Base-by-base conservation (phyloP, 2,888 invertebrate genomes). In the Hydrotaea diabolus region DNA sequence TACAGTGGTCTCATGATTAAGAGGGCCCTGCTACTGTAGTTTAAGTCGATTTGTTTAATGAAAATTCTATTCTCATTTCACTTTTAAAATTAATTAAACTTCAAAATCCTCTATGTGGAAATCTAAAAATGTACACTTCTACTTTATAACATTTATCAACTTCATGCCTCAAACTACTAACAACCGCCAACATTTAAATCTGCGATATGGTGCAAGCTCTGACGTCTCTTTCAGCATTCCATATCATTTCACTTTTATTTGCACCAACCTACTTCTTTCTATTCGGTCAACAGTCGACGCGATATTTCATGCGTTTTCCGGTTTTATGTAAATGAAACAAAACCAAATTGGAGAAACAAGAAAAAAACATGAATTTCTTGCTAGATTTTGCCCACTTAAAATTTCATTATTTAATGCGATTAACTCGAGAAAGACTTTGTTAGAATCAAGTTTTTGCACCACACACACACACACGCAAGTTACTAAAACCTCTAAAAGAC, bases 301-400 rank as follows among this genome's bases (percentile, higher is more conserved):
- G 9, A 39, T 71, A 72, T 69, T 69, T 77, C 21, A 62, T 9
- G 46, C 64, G 11, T 5, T 72, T 78, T 73, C 78, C 78, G 72
- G 78, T 78, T 73, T 23, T 57, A 43, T 77, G 69, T 43, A 66
- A 66, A 39, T 13, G 66, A 66, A 39, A 39, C 17, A 0, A 39
- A 21, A 39, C 66, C 11, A 21, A 66, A 39, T 19, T 11, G 62
- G n/a, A 36, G 36, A 11, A 46, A 21, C 1, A 66, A 23, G 7
- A 2, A 36, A 23, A 57, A 72, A 72, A 31, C 71, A 71, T 49
- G 53, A 72, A 62, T 62, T 53, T 72, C 62, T 78, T 53, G 59
- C 59, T 13, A 59, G 36, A 69, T 57, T 57, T 69, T 77, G 49
- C 78, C 72, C 62, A 78, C 62, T 78, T 78, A 49, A 19, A 59